Conservation (phyloP, 2,113 vertebrate genomes). For the Boulengeromyrus knoepffleri region DNA sequence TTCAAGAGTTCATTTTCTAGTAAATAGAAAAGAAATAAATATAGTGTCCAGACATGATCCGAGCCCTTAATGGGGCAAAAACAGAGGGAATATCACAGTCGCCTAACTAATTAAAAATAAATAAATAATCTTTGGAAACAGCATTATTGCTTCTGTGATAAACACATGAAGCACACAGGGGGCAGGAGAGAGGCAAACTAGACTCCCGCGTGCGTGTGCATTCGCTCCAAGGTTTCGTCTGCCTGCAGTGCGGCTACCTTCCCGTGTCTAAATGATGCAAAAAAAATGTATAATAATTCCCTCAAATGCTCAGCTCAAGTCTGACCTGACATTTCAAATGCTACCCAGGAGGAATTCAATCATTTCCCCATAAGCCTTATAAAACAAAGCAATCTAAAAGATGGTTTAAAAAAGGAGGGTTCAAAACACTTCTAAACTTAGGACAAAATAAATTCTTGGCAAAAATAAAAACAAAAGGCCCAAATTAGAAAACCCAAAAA, state of each 20-base stretch:
- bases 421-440: neutral
- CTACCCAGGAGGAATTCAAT: neutral
- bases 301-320: neutral
- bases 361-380: neutral
- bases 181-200: neutral
- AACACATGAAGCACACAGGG: neutral
- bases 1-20: neutral
- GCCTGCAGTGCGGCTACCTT: neutral
- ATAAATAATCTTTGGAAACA: conserved; percentile 38
- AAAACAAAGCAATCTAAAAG: neutral
- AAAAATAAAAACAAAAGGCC: conserved; percentile 7
- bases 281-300: neutral
- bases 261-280: neutral
- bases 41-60: neutral
- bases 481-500: conserved; percentile 33
- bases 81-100: neutral
- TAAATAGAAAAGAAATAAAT: neutral
- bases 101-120: neutral
- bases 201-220: neutral
- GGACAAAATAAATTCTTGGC: neutral
- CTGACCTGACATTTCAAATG: neutral
- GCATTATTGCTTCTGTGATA: conserved; percentile 37
- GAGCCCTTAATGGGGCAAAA: neutral
- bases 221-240: neutral
- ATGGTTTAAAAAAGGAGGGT: neutral